phyloP scores from a whole-genome alignment of 2,113 vertebrate genomes.

The Microtus richardsoni region DNA sequence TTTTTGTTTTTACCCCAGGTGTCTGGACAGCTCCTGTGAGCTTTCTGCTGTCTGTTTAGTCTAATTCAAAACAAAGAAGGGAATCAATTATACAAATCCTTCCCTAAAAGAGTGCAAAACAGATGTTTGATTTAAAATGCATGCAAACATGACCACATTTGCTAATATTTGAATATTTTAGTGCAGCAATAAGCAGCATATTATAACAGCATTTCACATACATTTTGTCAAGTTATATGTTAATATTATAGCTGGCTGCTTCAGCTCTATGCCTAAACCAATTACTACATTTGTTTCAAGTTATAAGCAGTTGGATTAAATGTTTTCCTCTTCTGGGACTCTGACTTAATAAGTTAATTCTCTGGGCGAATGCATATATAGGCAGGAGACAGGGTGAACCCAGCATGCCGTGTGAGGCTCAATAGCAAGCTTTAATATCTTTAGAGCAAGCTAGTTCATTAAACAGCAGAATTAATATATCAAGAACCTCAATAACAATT shows the following conservation, averaged over 20 bases:
- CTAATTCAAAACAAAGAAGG: conserved; percentile 56
- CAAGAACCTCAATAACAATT: conserved; percentile 34
- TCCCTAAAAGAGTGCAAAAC: conserved; percentile 53
- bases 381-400: conserved; percentile 6
- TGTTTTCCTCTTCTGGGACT: conserved; percentile 44
- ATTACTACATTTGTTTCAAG: conserved; percentile 48
- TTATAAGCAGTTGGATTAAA: conserved; percentile 54
- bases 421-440: conserved; percentile 31
- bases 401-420: not conserved
- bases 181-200: conserved; percentile 1
- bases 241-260: not conserved
- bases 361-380: not conserved
- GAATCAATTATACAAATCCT: conserved; percentile 61
- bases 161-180: conserved; percentile 54
- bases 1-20: conserved; percentile 32
- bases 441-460: conserved; percentile 59
- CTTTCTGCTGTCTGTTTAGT: conserved; percentile 35
- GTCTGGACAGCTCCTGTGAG: conserved; percentile 15
- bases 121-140: conserved; percentile 58
- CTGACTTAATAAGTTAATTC: conserved; percentile 60
- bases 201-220: not conserved
- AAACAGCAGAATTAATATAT: conserved; percentile 57
- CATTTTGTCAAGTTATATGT: conserved; percentile 34
- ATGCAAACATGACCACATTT: conserved; percentile 37
- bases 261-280: not conserved